Evolutionary conservation across 2,888 invertebrate species (phyloP).

Genomic region (Watsonalla cultraria): DNA sequence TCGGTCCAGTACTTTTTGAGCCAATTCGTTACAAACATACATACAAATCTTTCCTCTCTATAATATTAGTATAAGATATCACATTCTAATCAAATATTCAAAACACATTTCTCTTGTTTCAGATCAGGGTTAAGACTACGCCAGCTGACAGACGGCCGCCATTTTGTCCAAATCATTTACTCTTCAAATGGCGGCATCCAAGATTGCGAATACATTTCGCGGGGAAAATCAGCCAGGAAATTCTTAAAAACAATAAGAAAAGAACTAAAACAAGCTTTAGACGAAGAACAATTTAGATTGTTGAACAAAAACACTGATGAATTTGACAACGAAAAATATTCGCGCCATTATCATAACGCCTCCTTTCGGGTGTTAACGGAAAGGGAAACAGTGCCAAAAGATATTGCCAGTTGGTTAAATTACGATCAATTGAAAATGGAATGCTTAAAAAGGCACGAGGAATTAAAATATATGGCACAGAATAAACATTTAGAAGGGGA

Average conservation of each 20-base stretch:
- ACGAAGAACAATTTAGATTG: constrained; percentile 55
- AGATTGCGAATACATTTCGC: constrained; percentile 83
- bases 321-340: constrained; percentile 49
- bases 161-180: constrained; percentile 84
- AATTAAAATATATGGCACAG: constrained; percentile 58
- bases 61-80: too few species aligned
- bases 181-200: constrained; percentile 77
- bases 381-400: constrained; percentile 64
- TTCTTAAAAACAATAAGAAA: constrained; percentile 79
- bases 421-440: constrained; percentile 77
- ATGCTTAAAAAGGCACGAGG: constrained; percentile 69
- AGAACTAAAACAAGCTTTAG: constrained; percentile 72
- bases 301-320: constrained; percentile 35
- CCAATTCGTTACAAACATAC: too few species aligned
- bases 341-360: constrained; percentile 71
- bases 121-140: constrained; percentile 79
- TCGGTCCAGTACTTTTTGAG: too few species aligned
- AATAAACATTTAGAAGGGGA: constrained; percentile 50
- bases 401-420: constrained; percentile 77
- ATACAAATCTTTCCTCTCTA: too few species aligned
- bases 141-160: constrained; percentile 83
- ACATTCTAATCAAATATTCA: background rate
- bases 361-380: constrained; percentile 74
- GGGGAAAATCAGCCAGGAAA: constrained; percentile 72
- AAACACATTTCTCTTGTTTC: constrained; percentile 39